Base-by-base conservation (phyloP, 2,797 vertebrate species). In the Rhinichthys osculus region DNA sequence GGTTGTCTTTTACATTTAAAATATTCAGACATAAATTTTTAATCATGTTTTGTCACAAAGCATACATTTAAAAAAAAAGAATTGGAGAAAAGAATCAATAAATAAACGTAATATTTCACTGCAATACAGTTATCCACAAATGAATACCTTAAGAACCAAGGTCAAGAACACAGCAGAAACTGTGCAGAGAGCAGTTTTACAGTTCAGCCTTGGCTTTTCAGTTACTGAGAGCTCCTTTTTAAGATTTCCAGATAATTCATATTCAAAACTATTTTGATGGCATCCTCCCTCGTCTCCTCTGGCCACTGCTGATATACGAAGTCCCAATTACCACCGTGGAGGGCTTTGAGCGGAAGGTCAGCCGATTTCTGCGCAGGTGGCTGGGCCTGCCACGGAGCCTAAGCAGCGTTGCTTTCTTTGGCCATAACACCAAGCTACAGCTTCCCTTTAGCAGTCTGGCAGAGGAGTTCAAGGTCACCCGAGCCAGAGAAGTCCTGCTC, bases 211-310 rank as follows among this genome's bases (percentile, higher is more conserved):
- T 62, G 50, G 14, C 23, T 23, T 81, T 54, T 40, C 14, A 69
- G 23, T 59, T 38, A 62, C 33, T 35, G 35, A 16, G 59, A 21
- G 23, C 33, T 76, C 6, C 21, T 64, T 64, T 74, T 50, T n/a
- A 82, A 35, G 19, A 73, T 33, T 62, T 73, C 40, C 27, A 83
- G 19, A 62, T 64, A 35, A 83, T 64, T 83, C 8, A 66, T 66
- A 50, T 83, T 62, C 38, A 27, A 47, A 47, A 74, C 30, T 64
- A 74, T 64, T 67, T 59, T 54, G 30, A 47, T 67, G n/a, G n/a
- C n/a, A n/a, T n/a, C n/a, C n/a, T n/a, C n/a, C n/a, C n/a, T n/a
- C n/a, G n/a, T n/a, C n/a, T n/a, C n/a, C n/a, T n/a, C n/a, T n/a
- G n/a, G n/a, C n/a, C n/a, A n/a, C n/a, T n/a, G n/a, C n/a, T n/a